These are phyloP conservation scores for Colletes gigas DNA, from an alignment of 1,140 invertebrate species.

Conservation along the genomic window DNA sequence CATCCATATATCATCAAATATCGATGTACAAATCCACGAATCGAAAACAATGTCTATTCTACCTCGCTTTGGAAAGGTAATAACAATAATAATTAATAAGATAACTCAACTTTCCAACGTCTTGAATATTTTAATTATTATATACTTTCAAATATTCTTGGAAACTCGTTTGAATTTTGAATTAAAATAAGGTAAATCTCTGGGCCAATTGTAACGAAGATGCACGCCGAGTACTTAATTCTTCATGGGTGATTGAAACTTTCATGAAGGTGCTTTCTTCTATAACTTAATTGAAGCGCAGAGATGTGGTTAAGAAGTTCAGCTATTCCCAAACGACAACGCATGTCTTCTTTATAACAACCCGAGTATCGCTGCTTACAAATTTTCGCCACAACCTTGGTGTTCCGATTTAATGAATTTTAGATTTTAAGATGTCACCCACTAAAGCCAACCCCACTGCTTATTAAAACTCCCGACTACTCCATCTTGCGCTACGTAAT, in stretches of 20 bases:
- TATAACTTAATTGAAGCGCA: slow-evolving; percentile 29
- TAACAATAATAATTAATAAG: no score
- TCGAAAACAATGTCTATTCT: no score
- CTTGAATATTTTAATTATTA: not conserved
- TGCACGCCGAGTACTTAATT: slow-evolving; percentile 10
- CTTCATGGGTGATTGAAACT: slow-evolving; percentile 27
- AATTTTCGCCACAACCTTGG: slow-evolving; percentile 51
- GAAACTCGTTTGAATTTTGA: not conserved
- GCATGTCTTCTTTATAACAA: slow-evolving; percentile 52
- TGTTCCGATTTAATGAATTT: slow-evolving; percentile 73
- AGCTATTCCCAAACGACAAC: slow-evolving; percentile 47
- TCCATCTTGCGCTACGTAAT: slow-evolving; percentile 55
- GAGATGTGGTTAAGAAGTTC: slow-evolving; percentile 62
- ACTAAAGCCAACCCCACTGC: slow-evolving; percentile 62
- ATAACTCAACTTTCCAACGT: no score
- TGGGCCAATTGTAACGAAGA: not conserved
- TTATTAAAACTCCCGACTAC: slow-evolving; percentile 68
- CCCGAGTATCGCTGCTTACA: slow-evolving; percentile 45
- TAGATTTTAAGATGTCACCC: slow-evolving; percentile 72
- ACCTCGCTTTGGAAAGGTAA: no score
- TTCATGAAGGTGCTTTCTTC: slow-evolving; percentile 17
- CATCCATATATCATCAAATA: no score
- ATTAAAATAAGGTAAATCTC: not conserved
- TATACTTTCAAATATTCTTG: not conserved
- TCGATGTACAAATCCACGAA: no score